phyloP scores from a whole-genome alignment of 2,888 invertebrate species.

The Lithophane semibrunnea region DNA sequence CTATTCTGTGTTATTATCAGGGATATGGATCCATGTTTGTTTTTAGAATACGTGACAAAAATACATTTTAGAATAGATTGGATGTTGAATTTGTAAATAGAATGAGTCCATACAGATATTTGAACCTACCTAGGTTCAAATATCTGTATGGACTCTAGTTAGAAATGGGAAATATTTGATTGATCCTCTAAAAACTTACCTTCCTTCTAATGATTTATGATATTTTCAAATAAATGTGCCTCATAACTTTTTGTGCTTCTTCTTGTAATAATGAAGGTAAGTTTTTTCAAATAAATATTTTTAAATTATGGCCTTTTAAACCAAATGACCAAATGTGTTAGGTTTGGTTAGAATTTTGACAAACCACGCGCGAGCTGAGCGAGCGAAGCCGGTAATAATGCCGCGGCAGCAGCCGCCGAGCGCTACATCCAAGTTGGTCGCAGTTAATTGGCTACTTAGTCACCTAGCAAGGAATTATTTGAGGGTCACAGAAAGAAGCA shows the following conservation, averaged over 20 bases:
- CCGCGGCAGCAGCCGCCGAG: too few relatives aligned
- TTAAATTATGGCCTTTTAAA: too few relatives aligned
- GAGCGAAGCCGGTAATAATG: too few relatives aligned
- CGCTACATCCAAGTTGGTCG: too few relatives aligned
- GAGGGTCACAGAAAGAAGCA: background rate
- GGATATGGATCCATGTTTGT: slow-evolving; percentile 49
- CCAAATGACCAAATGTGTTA: too few relatives aligned
- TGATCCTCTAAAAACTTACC: background rate
- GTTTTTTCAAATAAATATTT: too few relatives aligned
- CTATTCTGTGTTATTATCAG: slow-evolving; percentile 43
- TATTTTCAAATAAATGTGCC: background rate
- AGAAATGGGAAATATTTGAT: background rate
- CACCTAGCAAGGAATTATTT: background rate
- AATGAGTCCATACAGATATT: too few relatives aligned
- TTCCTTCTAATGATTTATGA: background rate
- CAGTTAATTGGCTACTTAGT: too few relatives aligned
- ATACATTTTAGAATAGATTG: slow-evolving; percentile 41
- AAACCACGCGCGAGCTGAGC: too few relatives aligned
- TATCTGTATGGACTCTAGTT: background rate
- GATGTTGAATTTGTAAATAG: slow-evolving; percentile 33
- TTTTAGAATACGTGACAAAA: slow-evolving; percentile 52
- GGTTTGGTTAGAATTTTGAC: too few relatives aligned
- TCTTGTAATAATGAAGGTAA: background rate
- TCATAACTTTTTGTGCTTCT: background rate
- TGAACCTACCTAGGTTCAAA: too few relatives aligned